Evolutionary conservation across 2,888 invertebrate genomes (phyloP), one percentile per base, ranked within the genome.

Genomic region (Habroteleia sp.): DNA sequence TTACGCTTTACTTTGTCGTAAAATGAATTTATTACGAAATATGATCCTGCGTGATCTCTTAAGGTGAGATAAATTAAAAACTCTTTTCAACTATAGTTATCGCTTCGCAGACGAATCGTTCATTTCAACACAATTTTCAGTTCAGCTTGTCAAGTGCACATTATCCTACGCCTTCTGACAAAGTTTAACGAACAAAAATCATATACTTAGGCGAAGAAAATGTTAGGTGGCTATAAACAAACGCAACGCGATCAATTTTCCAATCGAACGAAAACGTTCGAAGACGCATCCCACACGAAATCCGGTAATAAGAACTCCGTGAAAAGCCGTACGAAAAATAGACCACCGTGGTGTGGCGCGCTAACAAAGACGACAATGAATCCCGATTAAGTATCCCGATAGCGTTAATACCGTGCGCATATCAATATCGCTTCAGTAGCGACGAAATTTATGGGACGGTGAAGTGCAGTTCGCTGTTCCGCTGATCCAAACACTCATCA

Each of bases 381-480:
- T 65, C 54, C 62, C 76, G 69, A 77, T 73, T 69, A 68, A 77
- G 42, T 60, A 48, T 74, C 66, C 46, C 52, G 56, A 56, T 48
- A 74, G 75, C 63, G 54, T 74, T 79, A 77, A 69, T 76, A 69
- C 69, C 62, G 46, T 50, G 74, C 54, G 63, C 74, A 58, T 77
- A 77, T 75, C 76, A 58, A 74, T 72, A 66, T 54, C 71, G 50
- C 48, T 75, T 52, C 39, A 60, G 39, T 50, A 72, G 76, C 62
- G 76, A 73, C 74, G 79, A 78, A 82, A 83, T 85, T 85, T 84
- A 84, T 84, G 81, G 84, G 74, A 69, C 74, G 78, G 77, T 80
- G 81, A 84, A 86, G 85, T 87, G 84, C 84, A 83, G 76, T 86
- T 85, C 81, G 81, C 77, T 87, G 86, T 87, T 85, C 79, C 79